Evolutionary conservation across 2,797 vertebrate genomes (phyloP), one percentile per base, ranked within the genome.

Genomic region (Tapirus indicus): DNA sequence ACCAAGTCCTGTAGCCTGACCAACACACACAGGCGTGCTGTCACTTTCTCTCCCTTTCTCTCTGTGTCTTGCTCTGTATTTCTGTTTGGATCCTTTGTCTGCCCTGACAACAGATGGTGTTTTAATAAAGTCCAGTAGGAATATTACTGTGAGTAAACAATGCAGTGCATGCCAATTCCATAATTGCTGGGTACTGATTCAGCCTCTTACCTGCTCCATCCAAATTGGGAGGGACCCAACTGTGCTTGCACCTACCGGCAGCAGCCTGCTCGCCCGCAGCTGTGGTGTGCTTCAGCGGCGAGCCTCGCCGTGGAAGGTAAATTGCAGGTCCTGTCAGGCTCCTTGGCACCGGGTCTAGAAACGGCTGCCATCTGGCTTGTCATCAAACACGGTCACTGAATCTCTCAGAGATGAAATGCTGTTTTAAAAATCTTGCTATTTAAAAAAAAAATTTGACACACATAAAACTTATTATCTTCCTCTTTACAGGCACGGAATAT

Each of bases 121-220:
- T 99, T 99, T 99, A 99, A 99, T 99, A 99, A 99, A 99, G 99
- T 99, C 99, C 99, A 99, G 99, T 99, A 99, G 99, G 99, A 99
- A 99, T 99, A 99, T 99, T 99, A 99, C 99, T 99, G 99, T 99
- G 99, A 99, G 99, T 99, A 99, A 99, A 99, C 99, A 99, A 99
- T 99, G 99, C 99, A 98, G 98, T 75, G 98, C 99, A 99, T 99
- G 99, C 99, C 99, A 99, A 99, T 99, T 99, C 99, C 99, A 99
- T 99, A 99, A 99, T 99, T 99, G 99, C 99, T 99, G 99, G 99
- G 99, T 99, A 99, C 99, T 99, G 99, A 99, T 99, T 99, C 99
- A 99, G 99, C 99, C 99, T 99, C 99, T 99, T 99, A 99, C 99
- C 99, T 99, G 99, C 99, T 99, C 99, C 98, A 99, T 99, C 99